Evolutionary conservation across 2,797 vertebrate species (phyloP).

Genomic region (Chanos chanos): DNA sequence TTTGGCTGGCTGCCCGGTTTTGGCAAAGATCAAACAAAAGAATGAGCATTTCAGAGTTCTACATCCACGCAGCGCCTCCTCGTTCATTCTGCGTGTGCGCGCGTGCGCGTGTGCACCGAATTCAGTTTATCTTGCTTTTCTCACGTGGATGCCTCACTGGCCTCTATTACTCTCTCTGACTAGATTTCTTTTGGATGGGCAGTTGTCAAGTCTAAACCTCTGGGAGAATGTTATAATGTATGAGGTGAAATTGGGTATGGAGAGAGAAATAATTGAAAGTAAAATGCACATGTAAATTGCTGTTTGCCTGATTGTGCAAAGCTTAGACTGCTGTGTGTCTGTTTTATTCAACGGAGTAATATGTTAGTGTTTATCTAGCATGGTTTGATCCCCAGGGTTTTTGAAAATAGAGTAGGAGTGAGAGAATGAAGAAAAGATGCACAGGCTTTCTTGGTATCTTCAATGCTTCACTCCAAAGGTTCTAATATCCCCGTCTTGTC

Average conservation of each 20-base stretch:
- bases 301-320: background rate
- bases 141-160: too few relatives aligned
- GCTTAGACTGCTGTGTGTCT: background rate
- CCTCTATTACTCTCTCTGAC: too few relatives aligned
- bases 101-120: too few relatives aligned
- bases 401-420: background rate
- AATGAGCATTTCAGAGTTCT: background rate
- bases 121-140: background rate
- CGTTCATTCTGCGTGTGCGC: too few relatives aligned
- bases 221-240: too few relatives aligned
- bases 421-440: constrained; percentile 1
- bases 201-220: too few relatives aligned
- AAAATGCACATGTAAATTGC: constrained; percentile 7
- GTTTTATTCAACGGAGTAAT: constrained; percentile 19
- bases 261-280: background rate
- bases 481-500: constrained; percentile 15
- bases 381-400: constrained; percentile 4
- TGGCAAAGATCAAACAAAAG: background rate
- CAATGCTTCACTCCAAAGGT: constrained; percentile 3
- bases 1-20: background rate
- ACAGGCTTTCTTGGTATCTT: background rate
- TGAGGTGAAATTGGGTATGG: background rate
- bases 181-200: too few relatives aligned
- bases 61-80: too few relatives aligned
- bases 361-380: constrained; percentile 22